Evolutionary conservation across 2,113 vertebrate genomes (phyloP).

Genomic region (Muscicapa adusta): DNA sequence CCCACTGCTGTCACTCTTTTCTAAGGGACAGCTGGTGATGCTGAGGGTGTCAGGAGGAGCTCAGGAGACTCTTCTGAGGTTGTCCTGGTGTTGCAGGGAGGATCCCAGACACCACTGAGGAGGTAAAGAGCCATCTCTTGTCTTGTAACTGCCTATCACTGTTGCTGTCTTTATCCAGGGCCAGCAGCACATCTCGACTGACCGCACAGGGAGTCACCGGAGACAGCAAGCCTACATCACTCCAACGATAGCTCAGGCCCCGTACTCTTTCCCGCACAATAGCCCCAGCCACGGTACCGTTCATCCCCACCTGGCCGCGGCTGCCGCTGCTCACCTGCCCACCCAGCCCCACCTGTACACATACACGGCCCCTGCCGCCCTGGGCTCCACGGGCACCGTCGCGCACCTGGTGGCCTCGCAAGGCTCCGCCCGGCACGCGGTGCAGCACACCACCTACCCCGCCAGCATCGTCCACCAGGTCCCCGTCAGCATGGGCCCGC

Average conservation of each 20-base stretch:
- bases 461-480: conserved; percentile 95
- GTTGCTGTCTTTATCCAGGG: conserved; percentile 75
- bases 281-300: conserved; percentile 90
- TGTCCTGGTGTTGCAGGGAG: not conserved
- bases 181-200: conserved; percentile 89
- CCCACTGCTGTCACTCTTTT: not conserved
- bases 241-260: conserved; percentile 92
- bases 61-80: not conserved
- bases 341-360: conserved; percentile 95
- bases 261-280: conserved; percentile 93
- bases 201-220: conserved; percentile 86
- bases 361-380: conserved; percentile 86
- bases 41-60: not conserved
- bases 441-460: conserved; percentile 90
- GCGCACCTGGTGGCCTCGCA: conserved; percentile 96
- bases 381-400: conserved; percentile 91
- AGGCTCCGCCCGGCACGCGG: conserved; percentile 85
- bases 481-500: conserved; percentile 93
- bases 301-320: conserved; percentile 87
- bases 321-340: conserved; percentile 86
- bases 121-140: not conserved
- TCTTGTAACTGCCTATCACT: conserved; percentile 7
- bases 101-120: not conserved
- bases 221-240: conserved; percentile 97
- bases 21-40: not conserved